Evolutionary conservation across 2,113 vertebrate genomes (phyloP).

Genomic region (Protomyctophum bolini): DNA sequence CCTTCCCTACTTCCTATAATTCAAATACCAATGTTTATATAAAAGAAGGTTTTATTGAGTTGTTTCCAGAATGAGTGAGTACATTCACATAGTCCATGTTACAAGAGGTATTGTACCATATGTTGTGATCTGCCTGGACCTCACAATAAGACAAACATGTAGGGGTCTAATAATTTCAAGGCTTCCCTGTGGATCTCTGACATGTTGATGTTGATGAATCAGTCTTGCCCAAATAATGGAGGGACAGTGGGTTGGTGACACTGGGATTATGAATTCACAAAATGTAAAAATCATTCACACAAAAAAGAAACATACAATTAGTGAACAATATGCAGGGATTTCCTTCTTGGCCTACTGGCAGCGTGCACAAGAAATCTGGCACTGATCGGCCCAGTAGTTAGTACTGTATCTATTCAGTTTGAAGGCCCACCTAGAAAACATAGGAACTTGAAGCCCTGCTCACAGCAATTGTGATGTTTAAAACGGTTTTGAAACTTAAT

Average conservation of each 20-base stretch:
- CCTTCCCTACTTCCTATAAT: neutral
- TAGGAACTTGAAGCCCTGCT: neutral
- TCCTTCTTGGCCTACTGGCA: no score
- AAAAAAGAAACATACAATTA: no score
- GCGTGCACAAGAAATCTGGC: no score
- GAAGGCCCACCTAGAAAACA: neutral
- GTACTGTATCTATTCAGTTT: neutral
- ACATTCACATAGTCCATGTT: neutral
- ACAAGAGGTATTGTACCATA: neutral
- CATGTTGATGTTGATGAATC: no score
- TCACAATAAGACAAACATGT: neutral
- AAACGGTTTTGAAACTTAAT: conserved; percentile 4
- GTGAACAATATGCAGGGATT: no score
- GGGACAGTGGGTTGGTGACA: no score
- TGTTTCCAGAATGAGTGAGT: neutral
- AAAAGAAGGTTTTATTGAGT: conserved; percentile 9
- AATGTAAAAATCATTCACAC: no score
- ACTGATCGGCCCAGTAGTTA: no score
- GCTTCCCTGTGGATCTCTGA: no score
- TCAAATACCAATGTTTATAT: conserved; percentile 1
- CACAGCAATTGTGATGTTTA: neutral
- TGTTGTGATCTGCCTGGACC: neutral
- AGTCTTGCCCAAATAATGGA: no score
- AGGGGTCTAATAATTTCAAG: no score
- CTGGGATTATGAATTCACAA: no score